phyloP scores from a whole-genome alignment of 1,140 invertebrate species.

The Brachionus koreanus region DNA sequence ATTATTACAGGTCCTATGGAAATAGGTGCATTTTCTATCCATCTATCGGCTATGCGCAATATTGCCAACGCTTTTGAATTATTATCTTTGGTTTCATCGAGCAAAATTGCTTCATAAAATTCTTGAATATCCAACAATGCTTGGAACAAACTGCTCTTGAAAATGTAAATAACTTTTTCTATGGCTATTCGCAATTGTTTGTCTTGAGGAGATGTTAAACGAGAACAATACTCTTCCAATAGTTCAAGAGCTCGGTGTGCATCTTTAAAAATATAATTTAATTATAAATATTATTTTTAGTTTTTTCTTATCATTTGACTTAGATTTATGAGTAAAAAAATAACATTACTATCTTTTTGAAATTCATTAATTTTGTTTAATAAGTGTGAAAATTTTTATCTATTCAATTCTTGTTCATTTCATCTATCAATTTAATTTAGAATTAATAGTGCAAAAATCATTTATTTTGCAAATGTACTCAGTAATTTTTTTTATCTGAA shows the following conservation, averaged over 20 bases:
- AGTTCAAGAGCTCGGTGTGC: constrained; percentile 92
- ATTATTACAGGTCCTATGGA: background rate
- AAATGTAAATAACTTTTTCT: constrained; percentile 92
- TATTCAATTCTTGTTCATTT: no score
- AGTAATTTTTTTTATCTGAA: no score
- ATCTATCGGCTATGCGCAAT: constrained; percentile 88
- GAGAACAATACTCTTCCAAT: constrained; percentile 91
- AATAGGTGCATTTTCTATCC: constrained; percentile 62
- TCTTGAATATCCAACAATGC: constrained; percentile 96
- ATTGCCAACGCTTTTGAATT: constrained; percentile 93
- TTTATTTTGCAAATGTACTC: no score
- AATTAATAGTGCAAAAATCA: no score
- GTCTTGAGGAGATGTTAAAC: constrained; percentile 83
- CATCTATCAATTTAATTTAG: no score
- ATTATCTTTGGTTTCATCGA: constrained; percentile 87
- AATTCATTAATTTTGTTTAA: no score
- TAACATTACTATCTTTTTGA: background rate
- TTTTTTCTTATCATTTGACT: background rate
- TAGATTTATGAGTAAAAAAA: no score
- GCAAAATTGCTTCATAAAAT: constrained; percentile 91
- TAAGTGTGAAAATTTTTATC: no score
- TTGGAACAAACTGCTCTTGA: constrained; percentile 94
- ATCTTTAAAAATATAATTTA: constrained; percentile 47
- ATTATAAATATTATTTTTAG: background rate
- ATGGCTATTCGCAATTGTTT: constrained; percentile 87